Percentiles rank a stretch among this genome's conserved stretches.
Evolutionary conservation across 2,113 vertebrate genomes (phyloP).

Genomic region (mouse (Mus musculus)): DNA sequence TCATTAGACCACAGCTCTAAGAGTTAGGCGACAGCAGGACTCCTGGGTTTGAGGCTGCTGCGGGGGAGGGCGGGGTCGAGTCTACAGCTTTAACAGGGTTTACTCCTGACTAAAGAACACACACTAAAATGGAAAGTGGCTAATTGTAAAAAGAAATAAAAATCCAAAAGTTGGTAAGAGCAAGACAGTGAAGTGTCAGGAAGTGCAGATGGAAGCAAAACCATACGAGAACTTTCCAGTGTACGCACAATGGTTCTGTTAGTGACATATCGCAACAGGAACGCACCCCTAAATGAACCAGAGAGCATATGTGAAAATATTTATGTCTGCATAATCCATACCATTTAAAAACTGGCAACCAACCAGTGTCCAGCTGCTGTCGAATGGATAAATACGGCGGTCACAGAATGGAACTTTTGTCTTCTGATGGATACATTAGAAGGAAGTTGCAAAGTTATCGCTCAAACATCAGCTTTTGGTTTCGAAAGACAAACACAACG

Average conservation of each 20-base stretch:
- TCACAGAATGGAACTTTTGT: not conserved
- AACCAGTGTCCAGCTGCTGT: not conserved
- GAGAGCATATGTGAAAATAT: not conserved
- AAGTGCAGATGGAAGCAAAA: not conserved
- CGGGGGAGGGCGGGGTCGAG: accelerated
- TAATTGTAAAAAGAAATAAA: not conserved
- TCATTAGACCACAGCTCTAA: too few species aligned
- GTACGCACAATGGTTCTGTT: not conserved
- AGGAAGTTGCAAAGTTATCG: slow-evolving; percentile 6
- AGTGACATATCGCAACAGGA: not conserved
- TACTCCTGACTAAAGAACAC: not conserved
- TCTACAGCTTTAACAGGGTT: not conserved
- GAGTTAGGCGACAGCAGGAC: too few species aligned
- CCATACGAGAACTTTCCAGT: not conserved
- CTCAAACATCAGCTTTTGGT: not conserved
- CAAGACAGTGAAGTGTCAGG: not conserved
- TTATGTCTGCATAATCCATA: not conserved
- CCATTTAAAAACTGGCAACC: not conserved
- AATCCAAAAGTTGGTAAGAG: not conserved
- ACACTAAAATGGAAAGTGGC: not conserved
- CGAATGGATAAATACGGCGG: not conserved
- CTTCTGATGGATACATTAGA: not conserved
- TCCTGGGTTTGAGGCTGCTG: not conserved
- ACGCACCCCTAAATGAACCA: not conserved
- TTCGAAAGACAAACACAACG: not conserved